A percentile compares a stretch with the other conserved stretches of the same genome.
Evolutionary conservation across 2,888 invertebrate genomes (phyloP).

Genomic region (Aquatica leii): DNA sequence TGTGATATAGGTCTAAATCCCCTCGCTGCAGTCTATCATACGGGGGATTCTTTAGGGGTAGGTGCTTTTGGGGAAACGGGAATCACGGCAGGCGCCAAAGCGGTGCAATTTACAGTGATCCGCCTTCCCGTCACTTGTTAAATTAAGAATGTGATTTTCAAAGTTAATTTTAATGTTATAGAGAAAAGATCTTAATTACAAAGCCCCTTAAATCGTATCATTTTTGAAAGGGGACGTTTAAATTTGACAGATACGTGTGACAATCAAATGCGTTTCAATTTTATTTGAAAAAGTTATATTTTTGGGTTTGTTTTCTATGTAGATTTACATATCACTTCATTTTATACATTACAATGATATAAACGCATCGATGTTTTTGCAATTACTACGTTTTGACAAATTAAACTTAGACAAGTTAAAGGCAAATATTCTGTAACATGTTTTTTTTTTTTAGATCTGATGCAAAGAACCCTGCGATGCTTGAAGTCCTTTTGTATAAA

Average conservation of each 20-base stretch:
- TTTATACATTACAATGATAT: too few species aligned
- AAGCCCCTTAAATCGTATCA: slow-evolving; percentile 27
- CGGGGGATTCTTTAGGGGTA: slow-evolving; percentile 41
- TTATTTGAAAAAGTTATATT: too few species aligned
- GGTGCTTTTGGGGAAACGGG: slow-evolving; percentile 37
- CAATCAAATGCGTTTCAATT: too few species aligned
- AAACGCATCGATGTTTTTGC: too few species aligned
- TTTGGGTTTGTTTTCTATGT: too few species aligned
- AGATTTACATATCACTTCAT: too few species aligned
- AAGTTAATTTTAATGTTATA: slow-evolving; percentile 35
- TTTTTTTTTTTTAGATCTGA: too few species aligned
- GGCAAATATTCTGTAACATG: too few species aligned
- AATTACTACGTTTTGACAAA: too few species aligned
- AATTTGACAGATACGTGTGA: not conserved
- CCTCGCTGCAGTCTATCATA: slow-evolving; percentile 57
- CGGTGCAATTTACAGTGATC: slow-evolving; percentile 52
- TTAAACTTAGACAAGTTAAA: too few species aligned
- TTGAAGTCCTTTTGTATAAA: too few species aligned
- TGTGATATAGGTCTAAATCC: slow-evolving; percentile 57
- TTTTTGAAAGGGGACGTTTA: slow-evolving; percentile 24
- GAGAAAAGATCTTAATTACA: slow-evolving; percentile 35
- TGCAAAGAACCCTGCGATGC: too few species aligned
- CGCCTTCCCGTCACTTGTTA: slow-evolving; percentile 57
- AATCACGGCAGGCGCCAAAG: slow-evolving; percentile 60
- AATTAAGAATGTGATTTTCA: slow-evolving; percentile 59